A percentile compares a stretch with the other conserved stretches of the same genome.
These are phyloP conservation scores for Poeciliopsis paucimaculata DNA, from an alignment of 2,797 vertebrate genomes.

Conservation along the genomic window DNA sequence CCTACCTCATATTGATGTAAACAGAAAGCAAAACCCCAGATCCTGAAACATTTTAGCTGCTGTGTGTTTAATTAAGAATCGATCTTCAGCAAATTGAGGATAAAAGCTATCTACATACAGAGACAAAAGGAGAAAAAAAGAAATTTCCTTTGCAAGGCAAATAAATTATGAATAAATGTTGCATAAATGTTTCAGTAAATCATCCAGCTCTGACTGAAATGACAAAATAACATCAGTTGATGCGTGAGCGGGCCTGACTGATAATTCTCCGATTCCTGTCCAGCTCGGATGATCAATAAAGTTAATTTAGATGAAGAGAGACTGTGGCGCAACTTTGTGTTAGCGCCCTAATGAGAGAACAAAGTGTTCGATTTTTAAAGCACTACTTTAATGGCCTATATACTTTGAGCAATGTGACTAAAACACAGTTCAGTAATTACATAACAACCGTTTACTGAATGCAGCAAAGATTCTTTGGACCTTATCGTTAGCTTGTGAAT, in stretches of 20 bases:
- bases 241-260: constrained; percentile 13
- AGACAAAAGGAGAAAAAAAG: not conserved
- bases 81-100: constrained; percentile 33
- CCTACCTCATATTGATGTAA: constrained; percentile 25
- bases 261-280: constrained; percentile 31
- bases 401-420: constrained; percentile 4
- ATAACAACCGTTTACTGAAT: constrained; percentile 19
- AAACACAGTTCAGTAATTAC: constrained; percentile 32
- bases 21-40: constrained; percentile 21
- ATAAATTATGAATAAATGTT: constrained; percentile 18
- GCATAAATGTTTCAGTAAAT: constrained; percentile 10
- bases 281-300: constrained; percentile 52
- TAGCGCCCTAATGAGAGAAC: constrained; percentile 12
- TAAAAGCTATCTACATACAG: constrained; percentile 10
- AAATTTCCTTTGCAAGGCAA: not conserved
- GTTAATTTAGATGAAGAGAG: constrained; percentile 43
- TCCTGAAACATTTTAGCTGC: constrained; percentile 15
- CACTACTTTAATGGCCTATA: constrained; percentile 13
- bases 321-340: constrained; percentile 16
- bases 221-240: constrained; percentile 21
- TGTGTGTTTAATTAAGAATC: constrained; percentile 59
- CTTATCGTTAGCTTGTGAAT: constrained; percentile 40
- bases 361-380: constrained; percentile 31
- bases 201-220: constrained; percentile 20
- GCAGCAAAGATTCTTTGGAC: constrained; percentile 22